A percentile compares a stretch with the other conserved stretches of the same genome.
These are phyloP conservation scores for Hymenopus coronatus DNA, from an alignment of 2,888 invertebrate species.

Conservation along the genomic window DNA sequence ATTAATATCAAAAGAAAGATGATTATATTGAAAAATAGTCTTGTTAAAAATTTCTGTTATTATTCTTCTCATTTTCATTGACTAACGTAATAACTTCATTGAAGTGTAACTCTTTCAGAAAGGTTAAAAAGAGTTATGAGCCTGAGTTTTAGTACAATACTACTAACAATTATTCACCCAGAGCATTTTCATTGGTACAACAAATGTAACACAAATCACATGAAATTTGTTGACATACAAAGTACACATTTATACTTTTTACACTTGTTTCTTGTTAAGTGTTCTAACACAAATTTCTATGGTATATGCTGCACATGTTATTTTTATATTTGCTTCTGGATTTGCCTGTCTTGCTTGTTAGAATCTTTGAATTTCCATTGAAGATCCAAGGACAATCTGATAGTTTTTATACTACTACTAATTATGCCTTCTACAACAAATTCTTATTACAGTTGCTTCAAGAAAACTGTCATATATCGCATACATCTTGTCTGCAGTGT, in stretches of 20 bases:
- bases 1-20: too few species aligned
- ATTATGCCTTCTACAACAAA: neutral
- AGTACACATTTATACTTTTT: slow-evolving; percentile 14
- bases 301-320: neutral
- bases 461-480: slow-evolving; percentile 23
- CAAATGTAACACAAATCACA: neutral
- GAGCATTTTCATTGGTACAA: too few species aligned
- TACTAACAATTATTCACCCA: too few species aligned
- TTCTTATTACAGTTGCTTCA: slow-evolving; percentile 33
- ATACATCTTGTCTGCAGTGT: too few species aligned
- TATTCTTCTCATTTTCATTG: too few species aligned
- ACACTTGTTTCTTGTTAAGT: slow-evolving; percentile 29
- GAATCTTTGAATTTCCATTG: slow-evolving; percentile 28
- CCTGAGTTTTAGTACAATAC: too few species aligned
- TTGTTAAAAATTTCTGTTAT: too few species aligned
- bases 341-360: neutral
- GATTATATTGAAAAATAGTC: too few species aligned
- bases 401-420: slow-evolving; percentile 27
- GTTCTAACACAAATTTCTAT: slow-evolving; percentile 29
- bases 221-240: slow-evolving; percentile 29
- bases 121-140: too few species aligned
- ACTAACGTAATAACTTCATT: too few species aligned
- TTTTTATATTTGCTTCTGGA: neutral
- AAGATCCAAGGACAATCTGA: slow-evolving; percentile 15
- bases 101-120: too few species aligned